These are phyloP conservation scores for Palloptera scutellata DNA, from an alignment of 2,888 invertebrate species.

Conservation along the genomic window DNA sequence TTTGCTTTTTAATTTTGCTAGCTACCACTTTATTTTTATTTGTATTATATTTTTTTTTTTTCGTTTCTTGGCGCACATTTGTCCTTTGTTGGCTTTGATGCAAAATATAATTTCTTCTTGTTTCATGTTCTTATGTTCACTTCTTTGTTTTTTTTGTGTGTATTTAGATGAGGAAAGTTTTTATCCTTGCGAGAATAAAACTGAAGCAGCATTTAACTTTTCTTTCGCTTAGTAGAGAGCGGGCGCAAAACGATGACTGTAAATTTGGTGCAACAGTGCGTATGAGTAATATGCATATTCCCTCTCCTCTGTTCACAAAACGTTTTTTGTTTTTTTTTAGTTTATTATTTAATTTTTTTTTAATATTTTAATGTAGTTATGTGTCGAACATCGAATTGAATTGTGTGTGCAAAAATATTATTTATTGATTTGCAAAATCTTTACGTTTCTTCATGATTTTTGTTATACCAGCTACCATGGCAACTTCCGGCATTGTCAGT, in stretches of 20 bases:
- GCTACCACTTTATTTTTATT: not conserved
- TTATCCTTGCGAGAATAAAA: no score
- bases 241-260: no score
- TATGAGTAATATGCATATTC: conserved; percentile 13
- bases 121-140: not conserved
- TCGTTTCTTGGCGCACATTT: conserved; percentile 4
- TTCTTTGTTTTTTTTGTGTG: conserved; percentile 10
- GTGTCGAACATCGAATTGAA: conserved; percentile 7
- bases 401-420: not conserved
- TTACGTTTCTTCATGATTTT: conserved; percentile 60
- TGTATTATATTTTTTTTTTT: conserved; percentile 1
- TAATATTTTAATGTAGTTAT: not conserved
- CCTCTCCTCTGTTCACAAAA: conserved; percentile 3
- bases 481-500: conserved; percentile 62
- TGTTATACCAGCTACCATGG: conserved; percentile 64
- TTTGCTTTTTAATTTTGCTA: not conserved
- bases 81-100: conserved; percentile 9
- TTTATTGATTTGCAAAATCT: conserved; percentile 49
- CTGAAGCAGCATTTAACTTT: no score
- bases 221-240: no score
- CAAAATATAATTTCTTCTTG: not conserved
- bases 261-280: conserved; percentile 18
- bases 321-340: not conserved
- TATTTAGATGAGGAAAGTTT: not conserved
- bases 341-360: conserved; percentile 11